Percentiles rank a stretch among this genome's conserved stretches.
Evolutionary conservation across 2,888 invertebrate genomes (phyloP).

Genomic region (Drosophila macrospina): DNA sequence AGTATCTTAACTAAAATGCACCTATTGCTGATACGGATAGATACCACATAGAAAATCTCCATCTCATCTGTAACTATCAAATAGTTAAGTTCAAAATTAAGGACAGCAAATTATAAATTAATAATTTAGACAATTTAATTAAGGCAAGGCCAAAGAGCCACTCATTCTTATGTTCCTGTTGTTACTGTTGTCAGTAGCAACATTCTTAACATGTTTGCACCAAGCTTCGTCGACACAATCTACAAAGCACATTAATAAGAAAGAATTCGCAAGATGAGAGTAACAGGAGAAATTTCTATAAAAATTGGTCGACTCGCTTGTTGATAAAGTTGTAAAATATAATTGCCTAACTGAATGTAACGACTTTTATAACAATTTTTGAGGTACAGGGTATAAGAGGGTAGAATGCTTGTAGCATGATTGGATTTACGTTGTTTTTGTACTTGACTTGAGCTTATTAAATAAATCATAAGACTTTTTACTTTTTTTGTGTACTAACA

Average conservation of each 20-base stretch:
- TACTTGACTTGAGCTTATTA: slow-evolving; percentile 6
- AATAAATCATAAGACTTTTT: slow-evolving; percentile 19
- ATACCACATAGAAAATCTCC: too few relatives aligned
- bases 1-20: not conserved
- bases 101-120: not conserved
- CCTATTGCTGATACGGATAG: not conserved
- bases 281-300: slow-evolving; percentile 1
- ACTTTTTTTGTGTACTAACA: not conserved
- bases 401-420: slow-evolving; percentile 1
- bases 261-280: not conserved
- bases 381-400: not conserved
- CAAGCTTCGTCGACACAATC: not conserved
- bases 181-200: not conserved
- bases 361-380: not conserved
- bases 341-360: not conserved
- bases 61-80: too few relatives aligned
- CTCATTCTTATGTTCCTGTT: not conserved
- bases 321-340: slow-evolving; percentile 9
- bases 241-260: not conserved
- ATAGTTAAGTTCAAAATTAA: too few relatives aligned
- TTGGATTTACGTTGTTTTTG: slow-evolving; percentile 9
- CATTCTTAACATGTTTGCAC: not conserved
- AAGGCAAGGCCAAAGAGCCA: too few relatives aligned
- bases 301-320: not conserved
- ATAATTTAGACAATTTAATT: not conserved